Evolutionary conservation across 2,797 vertebrate genomes (phyloP).

Genomic region (Phataginus tetradactyla): DNA sequence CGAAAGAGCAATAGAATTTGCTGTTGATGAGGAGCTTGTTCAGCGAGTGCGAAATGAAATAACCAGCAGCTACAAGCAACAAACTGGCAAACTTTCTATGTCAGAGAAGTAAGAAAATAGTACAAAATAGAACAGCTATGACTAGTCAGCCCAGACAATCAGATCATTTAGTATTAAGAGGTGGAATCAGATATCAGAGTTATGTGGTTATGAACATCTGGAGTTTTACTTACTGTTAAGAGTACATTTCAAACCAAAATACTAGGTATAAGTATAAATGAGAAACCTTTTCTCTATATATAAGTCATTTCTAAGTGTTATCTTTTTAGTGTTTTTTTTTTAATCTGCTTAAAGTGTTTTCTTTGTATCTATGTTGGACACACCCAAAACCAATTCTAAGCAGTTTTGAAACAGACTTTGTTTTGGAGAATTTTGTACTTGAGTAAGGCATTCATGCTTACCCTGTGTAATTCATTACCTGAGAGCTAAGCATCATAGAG

Average conservation of each 20-base stretch:
- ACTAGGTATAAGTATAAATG: slow-evolving; percentile 43
- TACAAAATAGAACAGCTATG: slow-evolving; percentile 31
- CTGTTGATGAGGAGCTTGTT: slow-evolving; percentile 94
- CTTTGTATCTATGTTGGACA: not conserved
- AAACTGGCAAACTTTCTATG: slow-evolving; percentile 93
- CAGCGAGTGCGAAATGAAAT: slow-evolving; percentile 96
- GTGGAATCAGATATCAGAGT: slow-evolving; percentile 37
- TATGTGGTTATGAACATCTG: slow-evolving; percentile 38
- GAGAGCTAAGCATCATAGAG: not conserved
- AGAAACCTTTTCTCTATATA: slow-evolving; percentile 17
- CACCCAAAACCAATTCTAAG: not conserved
- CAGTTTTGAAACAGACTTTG: slow-evolving; percentile 12
- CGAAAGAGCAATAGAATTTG: slow-evolving; percentile 89
- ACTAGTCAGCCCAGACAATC: not conserved
- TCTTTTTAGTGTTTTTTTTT: slow-evolving; percentile 41
- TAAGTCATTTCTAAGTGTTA: slow-evolving; percentile 53
- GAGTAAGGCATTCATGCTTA: not conserved
- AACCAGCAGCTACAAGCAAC: slow-evolving; percentile 95
- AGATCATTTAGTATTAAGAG: slow-evolving; percentile 27
- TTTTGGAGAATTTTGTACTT: not conserved
- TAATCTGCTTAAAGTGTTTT: not conserved
- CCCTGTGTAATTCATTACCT: not conserved
- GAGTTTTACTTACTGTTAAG: slow-evolving; percentile 48
- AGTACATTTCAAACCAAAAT: not conserved
- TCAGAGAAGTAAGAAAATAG: slow-evolving; percentile 94